Evolutionary conservation across 2,888 invertebrate species (phyloP), one percentile per base, ranked within the genome.

Genomic region (Amblyjoppa fuscipennis): DNA sequence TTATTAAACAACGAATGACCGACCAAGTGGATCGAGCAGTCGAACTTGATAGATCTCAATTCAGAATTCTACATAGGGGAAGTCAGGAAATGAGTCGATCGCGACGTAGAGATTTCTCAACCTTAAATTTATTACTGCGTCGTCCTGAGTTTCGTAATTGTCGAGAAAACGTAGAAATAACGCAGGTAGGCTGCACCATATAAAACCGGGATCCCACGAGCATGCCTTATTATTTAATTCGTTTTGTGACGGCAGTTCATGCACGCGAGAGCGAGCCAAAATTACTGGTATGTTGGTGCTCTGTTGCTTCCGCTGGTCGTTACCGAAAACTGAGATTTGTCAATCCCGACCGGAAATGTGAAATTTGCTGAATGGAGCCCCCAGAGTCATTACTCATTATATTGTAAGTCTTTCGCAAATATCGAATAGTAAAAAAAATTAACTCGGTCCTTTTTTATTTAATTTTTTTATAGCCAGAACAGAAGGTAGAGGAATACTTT

Each of bases 211-310:
- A 77, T 41, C 66, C 51, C 61, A 71, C 82, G 76, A 79, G 71
- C 28, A 59, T 64, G 78, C 71, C 75, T 70, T 70, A 68, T 79
- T 81, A 81, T 75, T 81, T 84, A 59, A 56, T 79, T 81, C 70
- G 61, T 75, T 66, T 69, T 61, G 45, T 59, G 59, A 38, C 70
- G 66, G 20, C 73, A 56, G 49, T 76, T 66, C 41, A 56, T 73
- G 73, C 68, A 76, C 61, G 77, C 68, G 64, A 68, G 78, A 85
- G 78, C 66, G 69, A 64, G 69, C 56, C 74, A 51, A 82, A 79
- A 85, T 85, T 78, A 64, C 75, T n/a, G 73, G 53, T 70, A 69
- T 75, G 70, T 56, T 59, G 70, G 71, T 76, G 56, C 49, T 75
- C 45, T 34, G 31, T n/a, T 61, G 56, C 16, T 53, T 28, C 51